Conservation (phyloP, 2,113 vertebrate species). For the Tyrannus savana region DNA sequence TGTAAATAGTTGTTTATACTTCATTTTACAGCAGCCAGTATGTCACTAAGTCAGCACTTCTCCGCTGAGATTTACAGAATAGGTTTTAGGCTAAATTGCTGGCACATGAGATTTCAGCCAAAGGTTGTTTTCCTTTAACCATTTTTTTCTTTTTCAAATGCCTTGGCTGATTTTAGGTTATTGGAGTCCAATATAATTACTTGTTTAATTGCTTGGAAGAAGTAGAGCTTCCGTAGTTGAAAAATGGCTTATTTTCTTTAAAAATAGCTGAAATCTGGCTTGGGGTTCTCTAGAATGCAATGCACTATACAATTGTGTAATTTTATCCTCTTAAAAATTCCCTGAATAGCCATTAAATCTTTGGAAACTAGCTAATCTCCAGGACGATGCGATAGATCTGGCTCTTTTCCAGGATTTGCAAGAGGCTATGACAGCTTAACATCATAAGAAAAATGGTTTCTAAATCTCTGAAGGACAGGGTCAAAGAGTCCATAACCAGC, state of each 20-base stretch:
- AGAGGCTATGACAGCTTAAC: neutral
- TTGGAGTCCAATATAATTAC: constrained; percentile 41
- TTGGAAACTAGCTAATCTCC: constrained; percentile 41
- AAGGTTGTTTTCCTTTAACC: constrained; percentile 65
- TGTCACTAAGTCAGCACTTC: constrained; percentile 58
- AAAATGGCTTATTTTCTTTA: constrained; percentile 45
- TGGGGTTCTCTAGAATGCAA: neutral
- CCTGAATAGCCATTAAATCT: constrained; percentile 35
- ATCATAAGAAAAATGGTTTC: neutral
- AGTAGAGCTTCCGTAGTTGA: constrained; percentile 47
- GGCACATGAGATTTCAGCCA: constrained; percentile 57
- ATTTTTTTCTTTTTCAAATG: constrained; percentile 65
- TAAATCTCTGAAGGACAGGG: neutral
- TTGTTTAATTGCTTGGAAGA: constrained; percentile 63
- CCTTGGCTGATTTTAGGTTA: constrained; percentile 52
- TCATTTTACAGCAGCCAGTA: constrained; percentile 36
- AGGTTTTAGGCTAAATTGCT: constrained; percentile 65
- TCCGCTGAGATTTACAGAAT: constrained; percentile 56
- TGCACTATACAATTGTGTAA: constrained; percentile 7
- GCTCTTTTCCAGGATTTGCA: neutral
- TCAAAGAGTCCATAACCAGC: neutral
- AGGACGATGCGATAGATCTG: neutral
- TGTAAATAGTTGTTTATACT: constrained; percentile 49
- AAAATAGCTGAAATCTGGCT: constrained; percentile 58
- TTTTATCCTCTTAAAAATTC: constrained; percentile 43